Evolutionary conservation across 2,888 invertebrate species (phyloP).

Genomic region (Morpho helenor): DNA sequence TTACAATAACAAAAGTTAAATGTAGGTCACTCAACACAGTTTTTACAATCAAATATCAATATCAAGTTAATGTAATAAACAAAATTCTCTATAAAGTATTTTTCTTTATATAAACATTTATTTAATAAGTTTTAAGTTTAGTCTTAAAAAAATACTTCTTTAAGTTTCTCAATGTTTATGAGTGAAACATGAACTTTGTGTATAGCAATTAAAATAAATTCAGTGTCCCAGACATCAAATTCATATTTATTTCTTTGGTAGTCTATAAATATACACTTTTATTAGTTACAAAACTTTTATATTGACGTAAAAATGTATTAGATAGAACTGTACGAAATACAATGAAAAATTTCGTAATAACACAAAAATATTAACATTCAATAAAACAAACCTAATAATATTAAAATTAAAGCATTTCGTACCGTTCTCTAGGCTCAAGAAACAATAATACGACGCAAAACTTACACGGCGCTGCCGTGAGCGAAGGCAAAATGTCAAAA

Average conservation of each 20-base stretch:
- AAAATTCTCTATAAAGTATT: slow-evolving; percentile 1
- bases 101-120: not conserved
- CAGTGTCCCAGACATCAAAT: too few species aligned
- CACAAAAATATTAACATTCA: slow-evolving; percentile 10
- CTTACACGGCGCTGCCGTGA: slow-evolving; percentile 71
- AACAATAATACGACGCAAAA: slow-evolving; percentile 74
- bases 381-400: slow-evolving; percentile 1
- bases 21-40: slow-evolving; percentile 24
- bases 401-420: not conserved
- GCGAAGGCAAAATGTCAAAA: slow-evolving; percentile 70
- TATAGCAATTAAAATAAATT: not conserved
- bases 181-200: not conserved
- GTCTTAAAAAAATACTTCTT: not conserved
- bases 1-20: slow-evolving; percentile 17
- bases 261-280: not conserved
- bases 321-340: slow-evolving; percentile 7
- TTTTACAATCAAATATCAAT: slow-evolving; percentile 8
- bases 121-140: too few species aligned
- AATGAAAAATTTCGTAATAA: slow-evolving; percentile 14
- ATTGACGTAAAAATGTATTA: slow-evolving; percentile 6
- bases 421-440: slow-evolving; percentile 28
- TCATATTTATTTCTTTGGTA: too few species aligned
- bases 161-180: not conserved
- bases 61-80: slow-evolving; percentile 16
- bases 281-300: slow-evolving; percentile 2